Base-by-base conservation (phyloP, 2,888 invertebrate species). In the Volucella inflata region DNA sequence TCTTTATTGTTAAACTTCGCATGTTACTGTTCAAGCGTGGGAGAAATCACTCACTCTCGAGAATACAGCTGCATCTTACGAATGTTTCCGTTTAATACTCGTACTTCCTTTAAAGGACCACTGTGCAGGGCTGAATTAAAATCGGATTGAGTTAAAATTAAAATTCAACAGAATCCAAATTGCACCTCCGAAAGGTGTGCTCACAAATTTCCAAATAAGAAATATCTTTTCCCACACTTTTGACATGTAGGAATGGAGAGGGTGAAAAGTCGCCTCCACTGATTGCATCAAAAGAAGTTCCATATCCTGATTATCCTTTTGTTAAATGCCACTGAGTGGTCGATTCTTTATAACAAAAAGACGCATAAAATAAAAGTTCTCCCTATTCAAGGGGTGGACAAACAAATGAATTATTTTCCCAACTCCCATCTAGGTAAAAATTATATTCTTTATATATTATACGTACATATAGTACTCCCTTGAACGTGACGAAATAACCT, bases 321-420 rank as follows among this genome's bases (percentile, higher is more conserved):
- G 62, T 81, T 2, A 6, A 11, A 11, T 50, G 57, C 65, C 65
- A 62, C 57, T 83, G 79, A 62, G 83, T 78, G 79, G 83, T 74
- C 59, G 65, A 70, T 50, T 48, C 74, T 51, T 46, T 2, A 67
- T 42, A 14, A 62, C 55, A 71, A 83, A 83, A 80, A 84, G 84
- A 84, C 79, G 80, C 75, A 75, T 84, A 75, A 84, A 84, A 84
- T 84, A 75, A 84, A 84, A 84, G 84, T 80, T 84, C 64, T 59
- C 53, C 48, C 16, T 10, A 6, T 16, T 71, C 60, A 67, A 80
- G 80, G 80, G 79, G 46, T 75, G 80, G 80, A 46, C 74, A 72
- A 30, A 83, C 71, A 82, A 79, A 70, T 74, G 50, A 79, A 70
- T 64, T 79, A 83, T 74, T 83, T 83, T 78, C 78, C 64, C 78